phyloP scores from a whole-genome alignment of 2,888 invertebrate genomes.

The Erebia palarica region DNA sequence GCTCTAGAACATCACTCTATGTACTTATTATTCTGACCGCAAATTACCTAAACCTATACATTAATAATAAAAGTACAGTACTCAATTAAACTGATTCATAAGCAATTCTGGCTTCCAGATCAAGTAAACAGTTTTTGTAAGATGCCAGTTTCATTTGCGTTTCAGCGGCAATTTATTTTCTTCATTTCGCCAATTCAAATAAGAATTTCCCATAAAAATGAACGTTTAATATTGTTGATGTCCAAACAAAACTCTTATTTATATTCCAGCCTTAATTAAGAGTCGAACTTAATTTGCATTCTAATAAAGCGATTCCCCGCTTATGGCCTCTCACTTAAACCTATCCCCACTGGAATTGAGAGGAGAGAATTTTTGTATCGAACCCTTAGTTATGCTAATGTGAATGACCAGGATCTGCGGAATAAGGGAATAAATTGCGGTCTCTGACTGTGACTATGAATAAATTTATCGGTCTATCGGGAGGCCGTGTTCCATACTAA shows the following conservation, averaged over 20 bases:
- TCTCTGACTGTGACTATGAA: slow-evolving; percentile 51
- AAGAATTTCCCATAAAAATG: not conserved
- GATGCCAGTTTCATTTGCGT: no score
- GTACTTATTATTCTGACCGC: no score
- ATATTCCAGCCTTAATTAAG: slow-evolving; percentile 11
- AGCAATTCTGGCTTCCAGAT: no score
- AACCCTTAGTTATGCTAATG: slow-evolving; percentile 60
- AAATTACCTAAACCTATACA: no score
- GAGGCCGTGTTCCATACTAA: slow-evolving; percentile 35
- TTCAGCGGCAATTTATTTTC: no score
- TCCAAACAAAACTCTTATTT: slow-evolving; percentile 17
- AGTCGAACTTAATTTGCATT: slow-evolving; percentile 23
- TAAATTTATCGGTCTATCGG: slow-evolving; percentile 50
- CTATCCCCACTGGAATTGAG: slow-evolving; percentile 33
- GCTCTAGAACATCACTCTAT: no score
- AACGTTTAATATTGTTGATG: not conserved
- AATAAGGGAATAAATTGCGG: slow-evolving; percentile 56
- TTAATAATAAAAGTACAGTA: no score
- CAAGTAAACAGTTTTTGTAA: no score
- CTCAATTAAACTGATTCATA: no score
- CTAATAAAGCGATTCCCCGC: slow-evolving; percentile 25
- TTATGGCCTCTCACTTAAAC: slow-evolving; percentile 32
- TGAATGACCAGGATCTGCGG: slow-evolving; percentile 51
- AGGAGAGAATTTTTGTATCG: slow-evolving; percentile 51
- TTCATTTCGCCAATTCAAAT: no score